Evolutionary conservation across 1,140 invertebrate species (phyloP).

Genomic region (Delia radicum): DNA sequence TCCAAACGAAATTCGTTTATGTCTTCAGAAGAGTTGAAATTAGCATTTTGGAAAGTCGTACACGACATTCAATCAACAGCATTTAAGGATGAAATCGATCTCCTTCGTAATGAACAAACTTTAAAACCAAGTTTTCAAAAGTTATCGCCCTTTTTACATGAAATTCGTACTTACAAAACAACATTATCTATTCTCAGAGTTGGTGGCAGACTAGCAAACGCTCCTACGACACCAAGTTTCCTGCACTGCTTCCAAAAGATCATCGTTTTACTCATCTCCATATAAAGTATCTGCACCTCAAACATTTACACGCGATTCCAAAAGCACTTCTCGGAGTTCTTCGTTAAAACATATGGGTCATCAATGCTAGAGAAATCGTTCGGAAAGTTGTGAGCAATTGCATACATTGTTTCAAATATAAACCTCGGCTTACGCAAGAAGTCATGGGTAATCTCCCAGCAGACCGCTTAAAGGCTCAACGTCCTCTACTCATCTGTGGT

Average conservation of each 20-base stretch:
- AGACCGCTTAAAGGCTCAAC: not conserved
- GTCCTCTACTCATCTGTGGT: not conserved
- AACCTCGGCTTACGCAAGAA: not conserved
- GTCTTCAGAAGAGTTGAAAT: not conserved
- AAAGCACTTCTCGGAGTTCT: not conserved
- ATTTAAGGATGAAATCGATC: not conserved
- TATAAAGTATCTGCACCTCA: not conserved
- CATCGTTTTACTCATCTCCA: not conserved
- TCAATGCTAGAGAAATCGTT: not conserved
- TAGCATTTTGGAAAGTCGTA: not conserved
- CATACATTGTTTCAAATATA: not conserved
- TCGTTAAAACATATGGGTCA: not conserved
- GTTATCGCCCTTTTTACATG: not conserved
- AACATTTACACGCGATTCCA: not conserved
- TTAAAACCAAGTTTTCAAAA: not conserved
- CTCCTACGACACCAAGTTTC: not conserved
- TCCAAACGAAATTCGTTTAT: not conserved
- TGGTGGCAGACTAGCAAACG: not conserved
- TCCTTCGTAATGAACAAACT: not conserved
- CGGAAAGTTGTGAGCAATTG: not conserved
- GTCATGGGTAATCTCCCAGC: conserved; percentile 11
- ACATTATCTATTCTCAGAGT: not conserved
- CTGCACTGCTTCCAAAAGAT: not conserved
- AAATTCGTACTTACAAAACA: not conserved
- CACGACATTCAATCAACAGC: not conserved